Evolutionary conservation across 2,113 vertebrate species (phyloP).

Genomic region (Macaca mulatta): DNA sequence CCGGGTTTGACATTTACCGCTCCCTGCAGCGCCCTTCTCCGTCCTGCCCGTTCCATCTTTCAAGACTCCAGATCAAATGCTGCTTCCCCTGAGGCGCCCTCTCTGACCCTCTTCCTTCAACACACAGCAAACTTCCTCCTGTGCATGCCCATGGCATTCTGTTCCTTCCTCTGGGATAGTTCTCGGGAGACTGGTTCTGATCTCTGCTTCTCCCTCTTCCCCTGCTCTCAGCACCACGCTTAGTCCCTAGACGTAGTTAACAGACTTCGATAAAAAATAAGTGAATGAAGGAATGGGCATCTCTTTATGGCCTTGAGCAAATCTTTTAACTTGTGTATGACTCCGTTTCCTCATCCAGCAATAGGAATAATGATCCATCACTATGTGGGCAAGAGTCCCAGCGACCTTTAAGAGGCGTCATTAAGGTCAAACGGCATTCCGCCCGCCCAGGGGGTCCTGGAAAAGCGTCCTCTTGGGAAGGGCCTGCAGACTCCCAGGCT

Average conservation of each 20-base stretch:
- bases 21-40: neutral
- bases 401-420: neutral
- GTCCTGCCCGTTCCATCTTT: neutral
- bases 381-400: neutral
- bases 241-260: neutral
- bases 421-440: neutral
- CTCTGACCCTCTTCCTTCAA: neutral
- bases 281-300: neutral
- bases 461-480: neutral
- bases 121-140: neutral
- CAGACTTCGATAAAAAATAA: neutral
- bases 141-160: neutral
- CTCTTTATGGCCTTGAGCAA: neutral
- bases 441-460: neutral
- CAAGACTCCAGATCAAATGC: neutral
- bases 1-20: neutral
- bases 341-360: neutral
- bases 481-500: neutral
- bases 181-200: neutral
- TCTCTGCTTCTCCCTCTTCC: neutral
- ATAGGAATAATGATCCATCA: neutral
- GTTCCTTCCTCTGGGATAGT: neutral
- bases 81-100: neutral
- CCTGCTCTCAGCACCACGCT: neutral
- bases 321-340: neutral